Percentiles rank a stretch among this genome's conserved stretches.
Conservation (phyloP, 2,113 vertebrate genomes). For the Ahaetulla prasina region DNA sequence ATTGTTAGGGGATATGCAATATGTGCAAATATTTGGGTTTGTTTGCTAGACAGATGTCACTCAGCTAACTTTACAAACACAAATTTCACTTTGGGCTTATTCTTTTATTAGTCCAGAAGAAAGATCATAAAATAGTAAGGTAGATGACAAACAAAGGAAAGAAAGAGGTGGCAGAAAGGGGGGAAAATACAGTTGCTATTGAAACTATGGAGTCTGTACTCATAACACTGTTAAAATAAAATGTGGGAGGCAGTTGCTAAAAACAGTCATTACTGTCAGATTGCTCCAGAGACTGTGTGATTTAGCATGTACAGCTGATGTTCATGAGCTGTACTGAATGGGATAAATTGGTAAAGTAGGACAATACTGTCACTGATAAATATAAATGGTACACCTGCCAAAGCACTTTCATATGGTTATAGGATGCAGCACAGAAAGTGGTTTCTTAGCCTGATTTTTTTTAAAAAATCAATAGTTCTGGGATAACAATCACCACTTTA, state of each 20-base stretch:
- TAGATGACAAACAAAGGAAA: not conserved
- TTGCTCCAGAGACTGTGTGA: not conserved
- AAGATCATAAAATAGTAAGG: not conserved
- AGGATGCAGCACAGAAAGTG: not conserved
- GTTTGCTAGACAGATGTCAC: not conserved
- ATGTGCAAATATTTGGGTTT: not conserved
- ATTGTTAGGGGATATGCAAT: not conserved
- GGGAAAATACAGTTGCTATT: not conserved
- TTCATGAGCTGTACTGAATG: not conserved
- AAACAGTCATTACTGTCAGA: not conserved
- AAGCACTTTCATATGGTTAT: not conserved
- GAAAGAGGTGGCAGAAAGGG: not conserved
- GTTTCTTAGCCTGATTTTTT: not conserved
- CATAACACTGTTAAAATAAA: not conserved
- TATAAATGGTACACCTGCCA: not conserved
- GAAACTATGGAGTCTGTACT: not conserved
- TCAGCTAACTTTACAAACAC: not conserved
- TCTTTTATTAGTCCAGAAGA: not conserved
- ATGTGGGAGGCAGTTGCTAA: not conserved
- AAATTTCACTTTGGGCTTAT: not conserved
- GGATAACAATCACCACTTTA: not conserved
- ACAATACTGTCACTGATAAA: not conserved
- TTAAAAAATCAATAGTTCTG: not conserved
- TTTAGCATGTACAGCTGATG: not conserved
- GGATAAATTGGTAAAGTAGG: not conserved